Base-by-base conservation (phyloP, 2,888 invertebrate species). In the Caenorhabditis sp. region DNA sequence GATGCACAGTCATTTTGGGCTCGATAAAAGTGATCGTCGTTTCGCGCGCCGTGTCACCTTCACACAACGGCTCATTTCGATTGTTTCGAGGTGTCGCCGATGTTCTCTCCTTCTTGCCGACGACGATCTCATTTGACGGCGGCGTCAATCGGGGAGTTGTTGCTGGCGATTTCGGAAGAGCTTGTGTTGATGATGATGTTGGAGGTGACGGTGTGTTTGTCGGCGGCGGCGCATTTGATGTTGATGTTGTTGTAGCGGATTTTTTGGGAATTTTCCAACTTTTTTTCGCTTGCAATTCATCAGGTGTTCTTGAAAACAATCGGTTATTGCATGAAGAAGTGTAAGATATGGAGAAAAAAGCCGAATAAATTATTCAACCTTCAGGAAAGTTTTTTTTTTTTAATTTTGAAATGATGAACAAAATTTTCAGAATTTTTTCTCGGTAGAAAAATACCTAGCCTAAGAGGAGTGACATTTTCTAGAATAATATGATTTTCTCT, bases 181-280 rank as follows among this genome's bases (percentile, higher is more conserved):
- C n/a, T n/a, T n/a, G 31, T 10, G 31, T 31, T 31, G 31, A 31
- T 10, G 31, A 31, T 31, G 31, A 10, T 31, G 31, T 51, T 21
- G 51, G 12, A 21, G 23, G 4, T 21, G 51, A 4, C 21, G n/a
- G 51, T 51, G 21, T n/a, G 8, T 3, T 19, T 21, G 51, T 14
- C 8, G 50, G 21, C 21, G n/a, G 4, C 21, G 21, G 51, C n/a
- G 51, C 8, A 51, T 21, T 23, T 4, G 51, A 3, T 1, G 21
- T 21, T 10, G 14, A 8, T 4, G 51, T 6, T 1, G 21, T 21
- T 10, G 14, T 17, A 12, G n/a, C 10, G 21, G 51, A 23, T 23
- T 51, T 51, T 51, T 51, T 51, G 21, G 51, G 51, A 12, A 51
- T 51, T 51, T 51, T 51, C 17, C 21, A 51, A 19, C 43, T 43